These are phyloP conservation scores for Rutpela maculata DNA, from an alignment of 2,888 invertebrate genomes.

Conservation along the genomic window DNA sequence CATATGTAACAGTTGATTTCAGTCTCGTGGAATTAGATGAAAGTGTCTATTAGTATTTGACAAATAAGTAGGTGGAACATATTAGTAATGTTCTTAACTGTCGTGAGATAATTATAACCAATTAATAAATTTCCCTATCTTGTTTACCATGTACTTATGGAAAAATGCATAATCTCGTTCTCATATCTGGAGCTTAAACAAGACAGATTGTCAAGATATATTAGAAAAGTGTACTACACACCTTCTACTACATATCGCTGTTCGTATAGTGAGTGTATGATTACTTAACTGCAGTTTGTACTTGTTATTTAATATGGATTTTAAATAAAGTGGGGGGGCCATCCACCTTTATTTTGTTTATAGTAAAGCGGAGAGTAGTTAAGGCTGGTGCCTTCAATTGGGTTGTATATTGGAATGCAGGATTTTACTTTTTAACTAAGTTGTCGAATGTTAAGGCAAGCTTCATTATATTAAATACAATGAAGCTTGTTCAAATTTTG, in stretches of 20 bases:
- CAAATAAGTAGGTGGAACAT: slow-evolving; percentile 57
- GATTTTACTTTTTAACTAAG: too few species aligned
- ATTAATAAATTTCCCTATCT: slow-evolving; percentile 56
- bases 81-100: slow-evolving; percentile 51
- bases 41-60: slow-evolving; percentile 53
- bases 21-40: slow-evolving; percentile 52
- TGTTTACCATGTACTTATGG: slow-evolving; percentile 47
- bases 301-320: not conserved
- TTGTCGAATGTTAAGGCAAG: too few species aligned
- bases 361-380: not conserved
- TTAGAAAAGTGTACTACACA: slow-evolving; percentile 19
- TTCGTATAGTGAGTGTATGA: too few species aligned
- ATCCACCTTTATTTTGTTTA: not conserved
- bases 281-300: not conserved
- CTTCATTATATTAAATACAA: too few species aligned
- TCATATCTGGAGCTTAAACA: slow-evolving; percentile 45
- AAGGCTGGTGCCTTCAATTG: too few species aligned
- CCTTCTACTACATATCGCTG: not conserved
- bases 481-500: too few species aligned
- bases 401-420: too few species aligned
- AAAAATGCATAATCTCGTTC: slow-evolving; percentile 49
- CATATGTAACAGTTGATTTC: slow-evolving; percentile 20
- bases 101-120: slow-evolving; percentile 56
- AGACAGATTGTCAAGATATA: slow-evolving; percentile 49
- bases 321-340: too few species aligned